Conservation (phyloP, 2,113 vertebrate genomes). For the Hemichromis elongatus region DNA sequence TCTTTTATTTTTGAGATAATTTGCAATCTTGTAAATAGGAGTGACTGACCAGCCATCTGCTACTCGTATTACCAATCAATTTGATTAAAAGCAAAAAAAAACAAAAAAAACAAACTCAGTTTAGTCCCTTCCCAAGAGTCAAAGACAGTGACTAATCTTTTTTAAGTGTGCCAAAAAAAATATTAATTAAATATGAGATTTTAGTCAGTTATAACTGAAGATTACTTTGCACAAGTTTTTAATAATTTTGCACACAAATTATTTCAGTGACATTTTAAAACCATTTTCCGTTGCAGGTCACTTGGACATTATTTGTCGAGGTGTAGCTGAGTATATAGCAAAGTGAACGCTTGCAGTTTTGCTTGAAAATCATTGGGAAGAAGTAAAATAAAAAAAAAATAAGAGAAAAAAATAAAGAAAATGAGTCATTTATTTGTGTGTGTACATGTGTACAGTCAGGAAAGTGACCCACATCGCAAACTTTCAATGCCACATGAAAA, state of each 20-base stretch:
- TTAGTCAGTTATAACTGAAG: neutral
- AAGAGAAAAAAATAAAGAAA: neutral
- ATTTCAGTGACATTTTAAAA: neutral
- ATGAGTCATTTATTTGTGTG: neutral
- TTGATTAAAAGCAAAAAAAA: neutral
- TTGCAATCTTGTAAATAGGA: neutral
- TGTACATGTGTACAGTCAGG: neutral
- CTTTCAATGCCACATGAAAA: neutral
- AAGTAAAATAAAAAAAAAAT: neutral
- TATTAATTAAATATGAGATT: neutral
- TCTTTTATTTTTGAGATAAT: neutral
- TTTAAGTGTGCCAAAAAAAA: neutral
- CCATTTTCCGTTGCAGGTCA: neutral
- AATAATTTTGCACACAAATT: neutral
- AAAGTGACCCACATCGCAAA: neutral
- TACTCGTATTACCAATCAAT: neutral
- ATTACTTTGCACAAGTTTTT: neutral
- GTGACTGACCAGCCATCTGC: neutral
- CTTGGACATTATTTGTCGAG: neutral
- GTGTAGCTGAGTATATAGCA: neutral
- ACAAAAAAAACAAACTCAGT: accelerated
- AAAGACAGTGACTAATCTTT: neutral
- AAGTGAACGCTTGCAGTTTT: neutral
- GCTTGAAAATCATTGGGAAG: neutral
- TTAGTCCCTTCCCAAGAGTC: neutral